A percentile compares a stretch with the other conserved stretches of the same genome.
Evolutionary conservation across 2,113 vertebrate species (phyloP).

Genomic region (Symphodus melops): DNA sequence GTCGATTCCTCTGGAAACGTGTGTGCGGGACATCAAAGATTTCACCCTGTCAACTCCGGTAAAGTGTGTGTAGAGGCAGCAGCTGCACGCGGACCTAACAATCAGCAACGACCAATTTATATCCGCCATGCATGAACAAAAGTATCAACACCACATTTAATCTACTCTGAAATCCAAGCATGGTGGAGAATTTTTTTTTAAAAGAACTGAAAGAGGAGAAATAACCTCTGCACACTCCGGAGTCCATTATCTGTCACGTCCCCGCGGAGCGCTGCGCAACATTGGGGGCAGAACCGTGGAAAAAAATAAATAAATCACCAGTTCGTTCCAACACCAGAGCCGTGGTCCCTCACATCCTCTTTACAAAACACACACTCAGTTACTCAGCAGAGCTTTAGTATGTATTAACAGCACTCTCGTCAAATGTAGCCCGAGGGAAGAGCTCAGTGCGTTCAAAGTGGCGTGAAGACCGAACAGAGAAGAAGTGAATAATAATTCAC

Average conservation of each 20-base stretch:
- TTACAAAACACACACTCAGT: conserved; percentile 7
- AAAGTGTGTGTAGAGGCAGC: neutral
- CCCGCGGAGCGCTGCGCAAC: conserved; percentile 18
- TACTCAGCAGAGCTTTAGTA: conserved; percentile 9
- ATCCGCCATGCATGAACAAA: too few relatives aligned
- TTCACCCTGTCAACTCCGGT: neutral
- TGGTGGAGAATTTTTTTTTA: neutral
- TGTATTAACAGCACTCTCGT: conserved; percentile 31
- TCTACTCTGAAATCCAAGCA: conserved; percentile 13
- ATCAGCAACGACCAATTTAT: neutral
- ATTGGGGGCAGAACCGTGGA: conserved; percentile 11
- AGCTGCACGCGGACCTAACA: neutral
- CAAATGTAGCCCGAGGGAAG: conserved; percentile 27
- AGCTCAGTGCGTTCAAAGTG: conserved; percentile 29
- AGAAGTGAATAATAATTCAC: conserved; percentile 1
- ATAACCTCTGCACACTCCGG: neutral
- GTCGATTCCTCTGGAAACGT: conserved; percentile 8
- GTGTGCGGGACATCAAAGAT: conserved; percentile 11
- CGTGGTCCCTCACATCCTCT: conserved; percentile 7
- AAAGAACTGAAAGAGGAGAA: neutral
- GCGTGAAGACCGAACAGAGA: conserved; percentile 10
- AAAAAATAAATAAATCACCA: too few relatives aligned
- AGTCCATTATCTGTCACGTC: conserved; percentile 7
- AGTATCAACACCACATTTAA: neutral
- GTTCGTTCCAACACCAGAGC: neutral